These are phyloP conservation scores for Xiphorhynchus elegans DNA, from an alignment of 2,113 vertebrate genomes.

Conservation along the genomic window DNA sequence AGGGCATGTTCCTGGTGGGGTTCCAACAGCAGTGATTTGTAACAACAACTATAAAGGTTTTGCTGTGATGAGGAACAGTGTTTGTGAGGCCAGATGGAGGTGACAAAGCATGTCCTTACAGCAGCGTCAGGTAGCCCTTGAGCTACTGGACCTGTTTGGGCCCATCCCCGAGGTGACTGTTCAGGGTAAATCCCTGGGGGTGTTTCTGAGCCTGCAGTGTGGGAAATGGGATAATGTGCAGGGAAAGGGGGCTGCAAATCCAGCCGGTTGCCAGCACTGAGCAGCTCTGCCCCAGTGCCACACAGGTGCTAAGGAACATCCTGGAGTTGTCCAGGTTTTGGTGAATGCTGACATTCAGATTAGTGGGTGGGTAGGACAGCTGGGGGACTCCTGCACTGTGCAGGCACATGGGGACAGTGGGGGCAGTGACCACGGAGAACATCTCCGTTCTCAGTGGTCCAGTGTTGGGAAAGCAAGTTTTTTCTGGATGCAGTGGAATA, in stretches of 20 bases:
- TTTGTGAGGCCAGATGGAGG: not conserved
- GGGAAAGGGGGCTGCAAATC: not conserved
- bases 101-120: not conserved
- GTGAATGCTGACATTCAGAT: not conserved
- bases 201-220: not conserved
- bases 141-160: not conserved
- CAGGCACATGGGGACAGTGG: not conserved
- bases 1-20: not conserved
- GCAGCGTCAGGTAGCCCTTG: not conserved
- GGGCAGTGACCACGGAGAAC: not conserved
- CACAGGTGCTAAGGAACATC: not conserved
- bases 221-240: not conserved
- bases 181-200: not conserved
- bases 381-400: not conserved
- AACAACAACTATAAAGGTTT: not conserved
- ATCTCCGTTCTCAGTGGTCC: not conserved
- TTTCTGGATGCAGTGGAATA: not conserved
- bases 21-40: not conserved
- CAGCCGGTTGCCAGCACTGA: not conserved
- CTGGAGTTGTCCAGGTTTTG: not conserved
- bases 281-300: not conserved
- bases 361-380: not conserved
- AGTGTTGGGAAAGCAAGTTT: not conserved
- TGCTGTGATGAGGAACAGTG: not conserved
- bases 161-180: rapidly evolving